These are phyloP conservation scores for Euura saliciscinereae DNA, from an alignment of 1,140 invertebrate species.

Conservation along the genomic window DNA sequence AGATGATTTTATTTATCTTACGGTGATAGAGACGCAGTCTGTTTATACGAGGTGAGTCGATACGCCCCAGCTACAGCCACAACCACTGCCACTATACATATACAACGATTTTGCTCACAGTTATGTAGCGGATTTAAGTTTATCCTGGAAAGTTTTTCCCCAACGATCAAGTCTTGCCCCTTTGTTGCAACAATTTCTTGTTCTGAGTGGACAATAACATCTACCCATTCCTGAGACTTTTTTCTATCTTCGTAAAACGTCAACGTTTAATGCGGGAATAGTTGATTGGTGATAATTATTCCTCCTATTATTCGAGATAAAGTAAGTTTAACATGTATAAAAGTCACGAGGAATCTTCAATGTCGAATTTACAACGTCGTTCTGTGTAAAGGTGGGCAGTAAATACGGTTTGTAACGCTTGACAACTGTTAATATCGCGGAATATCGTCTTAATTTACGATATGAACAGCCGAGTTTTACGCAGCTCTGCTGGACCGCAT, in stretches of 20 bases:
- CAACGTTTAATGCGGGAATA: too few relatives aligned
- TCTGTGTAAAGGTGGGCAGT: background rate
- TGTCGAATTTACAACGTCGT: conserved; percentile 4
- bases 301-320: background rate
- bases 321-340: conserved; percentile 1
- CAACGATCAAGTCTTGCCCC: background rate
- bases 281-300: too few relatives aligned
- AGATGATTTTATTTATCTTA: conserved; percentile 8
- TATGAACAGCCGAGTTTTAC: background rate
- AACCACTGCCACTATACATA: background rate
- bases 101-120: background rate
- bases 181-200: background rate
- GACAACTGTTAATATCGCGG: conserved; percentile 4
- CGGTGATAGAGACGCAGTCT: conserved; percentile 1
- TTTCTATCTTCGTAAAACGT: too few relatives aligned
- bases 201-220: too few relatives aligned
- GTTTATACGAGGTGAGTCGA: conserved; percentile 4
- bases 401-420: conserved; percentile 4
- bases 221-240: too few relatives aligned
- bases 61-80: background rate
- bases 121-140: background rate
- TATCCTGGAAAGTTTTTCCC: background rate
- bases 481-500: too few relatives aligned
- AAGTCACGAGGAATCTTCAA: background rate
- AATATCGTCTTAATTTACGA: background rate